Evolutionary conservation across 2,888 invertebrate species (phyloP).

Genomic region (Drosophila longiperda): DNA sequence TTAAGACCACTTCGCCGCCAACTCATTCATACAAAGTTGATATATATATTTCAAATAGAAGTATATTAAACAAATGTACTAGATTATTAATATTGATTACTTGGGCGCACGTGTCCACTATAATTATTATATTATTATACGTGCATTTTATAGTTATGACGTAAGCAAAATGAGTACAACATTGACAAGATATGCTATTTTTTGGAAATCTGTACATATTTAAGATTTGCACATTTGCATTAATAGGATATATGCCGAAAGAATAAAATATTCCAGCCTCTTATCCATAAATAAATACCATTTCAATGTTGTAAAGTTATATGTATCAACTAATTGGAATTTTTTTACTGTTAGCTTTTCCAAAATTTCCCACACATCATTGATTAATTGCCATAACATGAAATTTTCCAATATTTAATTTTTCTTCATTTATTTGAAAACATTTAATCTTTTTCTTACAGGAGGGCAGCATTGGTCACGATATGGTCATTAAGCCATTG

Average conservation of each 20-base stretch:
- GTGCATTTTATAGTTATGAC: not conserved
- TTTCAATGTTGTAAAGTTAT: not conserved
- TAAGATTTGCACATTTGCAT: not conserved
- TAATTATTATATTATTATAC: not conserved
- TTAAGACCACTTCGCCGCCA: conserved; percentile 52
- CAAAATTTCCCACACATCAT: not conserved
- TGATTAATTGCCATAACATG: conserved; percentile 16
- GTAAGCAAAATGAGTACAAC: not conserved
- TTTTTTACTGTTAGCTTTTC: not conserved
- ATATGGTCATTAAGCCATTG: conserved; percentile 94
- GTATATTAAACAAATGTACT: conserved; percentile 45
- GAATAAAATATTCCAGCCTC: not conserved
- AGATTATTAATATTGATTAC: conserved; percentile 44
- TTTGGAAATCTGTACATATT: not conserved
- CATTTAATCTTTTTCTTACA: conserved; percentile 83
- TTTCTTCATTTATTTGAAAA: not conserved
- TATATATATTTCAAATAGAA: conserved; percentile 30
- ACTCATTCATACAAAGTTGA: conserved; percentile 42
- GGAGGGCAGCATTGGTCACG: conserved; percentile 97
- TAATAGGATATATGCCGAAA: not conserved
- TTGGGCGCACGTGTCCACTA: conserved; percentile 6
- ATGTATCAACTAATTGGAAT: not conserved
- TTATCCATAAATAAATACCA: not conserved
- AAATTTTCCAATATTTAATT: not conserved
- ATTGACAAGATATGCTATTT: not conserved